Conservation (phyloP, 2,113 vertebrate species). For the Callaeas wilsoni region DNA sequence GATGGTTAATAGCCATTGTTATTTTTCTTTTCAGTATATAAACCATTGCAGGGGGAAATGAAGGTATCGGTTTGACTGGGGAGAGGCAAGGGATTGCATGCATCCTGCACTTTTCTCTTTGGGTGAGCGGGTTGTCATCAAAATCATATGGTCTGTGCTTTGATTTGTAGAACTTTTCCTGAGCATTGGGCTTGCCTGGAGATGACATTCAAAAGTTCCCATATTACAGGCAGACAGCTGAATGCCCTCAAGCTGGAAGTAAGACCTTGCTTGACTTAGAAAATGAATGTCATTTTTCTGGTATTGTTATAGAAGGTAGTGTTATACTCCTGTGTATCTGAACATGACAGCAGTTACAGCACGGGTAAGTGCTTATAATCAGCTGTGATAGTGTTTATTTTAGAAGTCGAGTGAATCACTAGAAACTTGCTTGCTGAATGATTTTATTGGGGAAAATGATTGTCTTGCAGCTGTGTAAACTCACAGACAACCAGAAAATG, state of each 20-base stretch:
- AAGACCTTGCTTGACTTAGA: slow-evolving; percentile 49
- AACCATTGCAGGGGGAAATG: not conserved
- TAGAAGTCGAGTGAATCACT: not conserved
- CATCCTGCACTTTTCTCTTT: slow-evolving; percentile 26
- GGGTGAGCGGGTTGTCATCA: slow-evolving; percentile 13
- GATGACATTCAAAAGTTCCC: slow-evolving; percentile 42
- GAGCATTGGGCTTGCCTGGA: slow-evolving; percentile 12
- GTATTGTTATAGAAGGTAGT: slow-evolving; percentile 2
- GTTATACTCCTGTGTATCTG: slow-evolving; percentile 9
- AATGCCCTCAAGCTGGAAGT: slow-evolving; percentile 46
- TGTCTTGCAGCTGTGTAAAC: slow-evolving; percentile 22
- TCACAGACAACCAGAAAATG: not conserved
- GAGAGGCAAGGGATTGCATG: not conserved
- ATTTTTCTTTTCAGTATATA: not conserved
- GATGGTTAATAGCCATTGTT: slow-evolving; percentile 14
- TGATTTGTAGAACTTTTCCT: slow-evolving; percentile 42
- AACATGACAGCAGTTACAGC: slow-evolving; percentile 36
- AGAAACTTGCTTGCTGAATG: slow-evolving; percentile 1
- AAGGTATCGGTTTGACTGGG: not conserved
- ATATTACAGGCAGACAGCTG: slow-evolving; percentile 15
- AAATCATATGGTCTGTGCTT: slow-evolving; percentile 31
- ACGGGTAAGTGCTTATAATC: slow-evolving; percentile 24
- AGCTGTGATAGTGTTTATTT: slow-evolving; percentile 33
- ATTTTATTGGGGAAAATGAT: not conserved
- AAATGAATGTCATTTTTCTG: slow-evolving; percentile 10